Evolutionary conservation across 23 tunicate species (phyloP), one percentile per base, ranked within the genome.

Genomic region (Phallusia fumigata): DNA sequence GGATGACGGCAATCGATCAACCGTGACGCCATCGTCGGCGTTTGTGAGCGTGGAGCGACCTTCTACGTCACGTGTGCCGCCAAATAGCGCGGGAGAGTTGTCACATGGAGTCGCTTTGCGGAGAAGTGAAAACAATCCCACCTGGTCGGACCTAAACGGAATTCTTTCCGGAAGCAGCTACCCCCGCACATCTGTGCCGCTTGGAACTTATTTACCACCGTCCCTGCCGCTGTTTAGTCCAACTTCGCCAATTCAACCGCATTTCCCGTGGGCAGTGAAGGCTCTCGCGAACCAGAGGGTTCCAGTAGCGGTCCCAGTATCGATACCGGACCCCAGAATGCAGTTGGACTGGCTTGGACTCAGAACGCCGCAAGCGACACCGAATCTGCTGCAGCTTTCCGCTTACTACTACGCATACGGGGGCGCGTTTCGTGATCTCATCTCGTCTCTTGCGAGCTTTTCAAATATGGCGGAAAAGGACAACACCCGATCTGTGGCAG

Each of bases 341-440:
- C 69, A 58, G 69, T 58, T 58, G 69, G 69, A 58, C 28, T 58
- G 69, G 69, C 69, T 58, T 58, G 69, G 69, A 58, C 69, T 58
- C 15, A 58, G 69, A 13, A 3, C 28, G 28, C 69, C 69, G 16
- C 69, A 58, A 13, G 28, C 69, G 16, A 13, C 69, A 16, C 77
- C 77, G 11, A 85, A 77, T 50, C 36, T 85, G 21, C 19, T 77
- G 19, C 76, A 85, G 31, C 77, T 85, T 19, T 75, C 88, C 11
- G 64, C 80, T 28, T 76, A 80, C 28, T 78, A 53, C 47, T 77
- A 85, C 81, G 77, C 88, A 0, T 85, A 85, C 65, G 82, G 82
- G 12, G 88, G 78, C 40, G 88, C 82, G 16, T 44, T 85, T 74
- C 80, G 88, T 2, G 88, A 85, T 53, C 80, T 85, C 34, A 36